Percentiles rank a stretch among this genome's conserved stretches.
phyloP scores from a whole-genome alignment of 2,888 invertebrate species.

The Eupithecia abbreviata region DNA sequence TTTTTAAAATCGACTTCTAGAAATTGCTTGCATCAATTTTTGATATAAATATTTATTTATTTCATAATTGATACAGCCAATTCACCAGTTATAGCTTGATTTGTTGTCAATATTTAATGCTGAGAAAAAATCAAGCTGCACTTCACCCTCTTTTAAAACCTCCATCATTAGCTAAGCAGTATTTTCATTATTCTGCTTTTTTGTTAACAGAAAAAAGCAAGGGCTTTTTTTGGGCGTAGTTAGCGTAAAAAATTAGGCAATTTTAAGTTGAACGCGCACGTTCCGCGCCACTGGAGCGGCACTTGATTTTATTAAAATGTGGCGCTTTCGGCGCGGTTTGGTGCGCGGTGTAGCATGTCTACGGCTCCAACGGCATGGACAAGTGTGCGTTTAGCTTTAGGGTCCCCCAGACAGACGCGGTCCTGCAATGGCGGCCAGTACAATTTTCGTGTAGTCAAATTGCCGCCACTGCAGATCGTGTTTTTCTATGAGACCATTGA shows the following conservation, averaged over 20 bases:
- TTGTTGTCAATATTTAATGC: not conserved
- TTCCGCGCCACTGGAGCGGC: no score
- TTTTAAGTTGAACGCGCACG: not conserved
- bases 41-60: not conserved
- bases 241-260: no score
- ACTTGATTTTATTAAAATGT: no score
- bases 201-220: no score
- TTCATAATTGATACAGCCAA: no score
- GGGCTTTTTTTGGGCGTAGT: no score
- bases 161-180: not conserved
- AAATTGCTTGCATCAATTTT: not conserved
- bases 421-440: not conserved
- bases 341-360: no score
- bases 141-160: not conserved
- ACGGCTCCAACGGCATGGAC: no score
- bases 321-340: no score
- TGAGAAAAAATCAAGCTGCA: not conserved
- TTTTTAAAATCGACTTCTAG: not conserved
- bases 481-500: not conserved
- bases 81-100: no score
- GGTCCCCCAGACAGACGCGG: not conserved
- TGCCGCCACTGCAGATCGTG: not conserved
- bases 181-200: not conserved
- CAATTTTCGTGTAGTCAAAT: no score
- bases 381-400: not conserved